A percentile compares a stretch with the other conserved stretches of the same genome.
Conservation (phyloP, 1,140 invertebrate species). For the Neuroterus valhalla region DNA sequence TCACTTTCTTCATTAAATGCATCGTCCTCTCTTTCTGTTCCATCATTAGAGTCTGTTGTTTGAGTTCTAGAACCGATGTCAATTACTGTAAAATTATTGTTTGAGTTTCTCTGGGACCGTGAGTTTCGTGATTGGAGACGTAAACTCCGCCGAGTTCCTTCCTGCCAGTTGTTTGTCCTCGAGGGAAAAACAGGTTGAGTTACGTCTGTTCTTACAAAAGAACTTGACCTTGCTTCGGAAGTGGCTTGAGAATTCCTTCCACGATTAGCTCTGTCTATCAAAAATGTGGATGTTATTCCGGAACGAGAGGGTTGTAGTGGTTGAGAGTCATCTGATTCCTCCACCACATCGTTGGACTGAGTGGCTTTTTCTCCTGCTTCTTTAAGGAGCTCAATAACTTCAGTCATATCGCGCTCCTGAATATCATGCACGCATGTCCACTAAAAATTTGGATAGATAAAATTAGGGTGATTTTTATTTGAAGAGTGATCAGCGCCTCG, state of each 20-base stretch:
- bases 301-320: slow-evolving; percentile 60
- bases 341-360: slow-evolving; percentile 37
- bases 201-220: slow-evolving; percentile 53
- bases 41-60: slow-evolving; percentile 34
- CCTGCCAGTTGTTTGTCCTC: slow-evolving; percentile 54
- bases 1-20: slow-evolving; percentile 41
- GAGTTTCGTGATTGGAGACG: slow-evolving; percentile 43
- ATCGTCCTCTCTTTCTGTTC: slow-evolving; percentile 34
- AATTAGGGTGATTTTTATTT: too few relatives aligned
- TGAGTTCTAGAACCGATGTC: slow-evolving; percentile 49
- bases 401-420: slow-evolving; percentile 78
- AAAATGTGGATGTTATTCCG: slow-evolving; percentile 62
- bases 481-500: too few relatives aligned
- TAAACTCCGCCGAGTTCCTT: slow-evolving; percentile 44
- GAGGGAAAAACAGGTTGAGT: slow-evolving; percentile 48
- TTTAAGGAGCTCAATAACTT: slow-evolving; percentile 54
- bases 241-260: slow-evolving; percentile 51
- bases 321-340: slow-evolving; percentile 23
- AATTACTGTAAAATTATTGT: slow-evolving; percentile 50
- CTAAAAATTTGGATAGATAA: slow-evolving; percentile 66
- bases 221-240: slow-evolving; percentile 45
- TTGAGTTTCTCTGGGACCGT: slow-evolving; percentile 47
- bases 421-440: slow-evolving; percentile 97
- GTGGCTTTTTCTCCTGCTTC: slow-evolving; percentile 60
- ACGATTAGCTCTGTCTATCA: slow-evolving; percentile 62